Conservation (phyloP, 2,113 vertebrate species). For the Lagenorhynchus albirostris region DNA sequence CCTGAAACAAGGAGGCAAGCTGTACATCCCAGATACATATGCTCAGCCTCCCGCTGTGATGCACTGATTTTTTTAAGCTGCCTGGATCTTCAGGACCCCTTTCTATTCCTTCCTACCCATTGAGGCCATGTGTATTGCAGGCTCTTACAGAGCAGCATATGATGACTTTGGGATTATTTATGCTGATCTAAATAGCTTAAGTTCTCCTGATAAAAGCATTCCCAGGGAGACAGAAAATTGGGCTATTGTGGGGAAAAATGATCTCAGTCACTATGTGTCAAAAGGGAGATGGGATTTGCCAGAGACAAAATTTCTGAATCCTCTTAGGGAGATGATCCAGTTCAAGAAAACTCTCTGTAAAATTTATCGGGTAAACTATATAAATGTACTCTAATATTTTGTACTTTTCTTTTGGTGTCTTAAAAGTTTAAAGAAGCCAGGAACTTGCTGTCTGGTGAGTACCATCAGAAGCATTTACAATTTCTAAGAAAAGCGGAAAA, state of each 20-base stretch:
- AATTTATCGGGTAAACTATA: neutral
- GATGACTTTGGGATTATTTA: conserved; percentile 66
- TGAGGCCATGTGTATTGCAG: conserved; percentile 45
- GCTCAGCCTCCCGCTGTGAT: conserved; percentile 21
- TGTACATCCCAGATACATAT: neutral
- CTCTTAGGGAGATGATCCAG: conserved; percentile 28
- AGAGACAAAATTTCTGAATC: conserved; percentile 42
- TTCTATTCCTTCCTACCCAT: neutral
- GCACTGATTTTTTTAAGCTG: neutral
- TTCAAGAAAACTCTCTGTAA: conserved; percentile 3
- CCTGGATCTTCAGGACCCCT: neutral
- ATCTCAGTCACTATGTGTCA: neutral
- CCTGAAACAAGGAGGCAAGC: neutral
- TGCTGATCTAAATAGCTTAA: conserved; percentile 65
- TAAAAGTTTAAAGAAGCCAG: conserved; percentile 41
- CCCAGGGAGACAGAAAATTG: neutral
- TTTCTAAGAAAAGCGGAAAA: conserved; percentile 13
- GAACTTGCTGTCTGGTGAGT: conserved; percentile 28
- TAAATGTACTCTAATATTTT: conserved; percentile 16
- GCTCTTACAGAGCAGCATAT: conserved; percentile 39
- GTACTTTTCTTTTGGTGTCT: conserved; percentile 28
- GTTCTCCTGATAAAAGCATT: conserved; percentile 60
- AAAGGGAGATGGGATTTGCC: conserved; percentile 34
- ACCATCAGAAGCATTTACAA: neutral
- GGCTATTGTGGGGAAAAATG: conserved; percentile 16